These are phyloP conservation scores for Hydrotaea diabolus DNA, from an alignment of 2,888 invertebrate species.

Conservation along the genomic window DNA sequence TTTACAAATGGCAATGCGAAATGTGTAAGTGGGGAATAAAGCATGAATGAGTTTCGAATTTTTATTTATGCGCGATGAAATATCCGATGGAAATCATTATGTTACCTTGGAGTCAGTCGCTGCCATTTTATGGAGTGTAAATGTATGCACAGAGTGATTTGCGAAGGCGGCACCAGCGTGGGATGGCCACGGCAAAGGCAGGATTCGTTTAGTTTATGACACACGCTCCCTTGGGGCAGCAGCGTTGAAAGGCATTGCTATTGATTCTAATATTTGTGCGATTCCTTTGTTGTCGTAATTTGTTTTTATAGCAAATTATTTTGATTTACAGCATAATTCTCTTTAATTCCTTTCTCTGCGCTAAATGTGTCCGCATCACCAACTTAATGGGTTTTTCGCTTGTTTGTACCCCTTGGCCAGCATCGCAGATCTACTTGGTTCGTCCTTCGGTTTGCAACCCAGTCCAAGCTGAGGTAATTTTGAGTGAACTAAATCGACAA, in stretches of 20 bases:
- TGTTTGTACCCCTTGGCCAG: not conserved
- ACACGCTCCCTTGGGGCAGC: not conserved
- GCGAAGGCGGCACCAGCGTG: not conserved
- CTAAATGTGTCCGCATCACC: conserved; percentile 26
- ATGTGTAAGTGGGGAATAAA: not conserved
- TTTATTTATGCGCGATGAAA: conserved; percentile 44
- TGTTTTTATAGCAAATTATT: conserved; percentile 44
- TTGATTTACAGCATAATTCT: conserved; percentile 51
- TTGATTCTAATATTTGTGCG: conserved; percentile 43
- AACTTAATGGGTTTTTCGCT: conserved; percentile 44
- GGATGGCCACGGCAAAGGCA: not conserved
- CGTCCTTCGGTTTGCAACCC: not conserved
- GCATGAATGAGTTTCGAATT: conserved; percentile 50
- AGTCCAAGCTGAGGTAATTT: not conserved
- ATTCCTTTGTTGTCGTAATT: conserved; percentile 30
- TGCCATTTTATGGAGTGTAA: conserved; percentile 32
- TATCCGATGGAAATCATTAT: conserved; percentile 46
- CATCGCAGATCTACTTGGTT: not conserved
- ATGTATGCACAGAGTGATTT: conserved; percentile 41
- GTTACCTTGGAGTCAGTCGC: not conserved
- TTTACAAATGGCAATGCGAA: not conserved
- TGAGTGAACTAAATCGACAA: no score
- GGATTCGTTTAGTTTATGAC: conserved; percentile 2
- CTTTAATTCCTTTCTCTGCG: conserved; percentile 17
- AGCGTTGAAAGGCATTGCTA: conserved; percentile 32